phyloP scores from a whole-genome alignment of 2,888 invertebrate genomes.

The Trichopria drosophilae region DNA sequence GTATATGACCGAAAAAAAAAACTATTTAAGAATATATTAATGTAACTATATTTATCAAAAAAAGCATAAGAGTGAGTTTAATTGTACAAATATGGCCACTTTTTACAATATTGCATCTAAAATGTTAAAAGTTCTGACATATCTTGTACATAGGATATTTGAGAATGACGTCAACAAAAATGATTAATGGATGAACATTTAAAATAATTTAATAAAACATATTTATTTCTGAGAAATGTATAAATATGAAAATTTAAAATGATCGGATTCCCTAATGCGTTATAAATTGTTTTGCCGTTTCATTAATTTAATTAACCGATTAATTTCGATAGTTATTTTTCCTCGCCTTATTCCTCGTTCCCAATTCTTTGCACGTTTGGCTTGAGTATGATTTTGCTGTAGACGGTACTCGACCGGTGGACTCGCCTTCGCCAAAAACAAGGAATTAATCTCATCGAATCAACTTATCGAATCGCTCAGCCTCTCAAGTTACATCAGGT shows the following conservation, averaged over 20 bases:
- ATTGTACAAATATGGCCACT: too few species aligned
- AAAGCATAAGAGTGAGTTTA: too few species aligned
- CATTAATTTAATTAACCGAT: neutral
- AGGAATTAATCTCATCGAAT: conserved; percentile 52
- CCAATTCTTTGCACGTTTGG: conserved; percentile 43
- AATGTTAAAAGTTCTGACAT: neutral
- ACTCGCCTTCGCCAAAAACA: conserved; percentile 53
- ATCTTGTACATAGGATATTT: neutral
- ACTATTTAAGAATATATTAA: too few species aligned
- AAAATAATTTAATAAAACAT: too few species aligned
- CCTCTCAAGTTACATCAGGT: conserved; percentile 55
- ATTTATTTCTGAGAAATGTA: neutral
- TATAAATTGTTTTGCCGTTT: neutral
- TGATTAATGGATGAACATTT: too few species aligned
- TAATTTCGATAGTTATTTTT: conserved; percentile 8
- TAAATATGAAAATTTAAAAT: neutral
- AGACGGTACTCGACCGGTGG: conserved; percentile 55
- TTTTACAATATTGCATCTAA: neutral
- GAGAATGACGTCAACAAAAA: neutral
- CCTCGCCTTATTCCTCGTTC: neutral
- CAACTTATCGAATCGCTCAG: conserved; percentile 55
- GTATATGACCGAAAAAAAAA: too few species aligned
- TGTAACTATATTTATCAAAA: too few species aligned
- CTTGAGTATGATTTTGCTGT: conserved; percentile 39
- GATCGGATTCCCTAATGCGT: neutral